phyloP scores from a whole-genome alignment of 2,797 vertebrate genomes.

The Acanthornis magna region DNA sequence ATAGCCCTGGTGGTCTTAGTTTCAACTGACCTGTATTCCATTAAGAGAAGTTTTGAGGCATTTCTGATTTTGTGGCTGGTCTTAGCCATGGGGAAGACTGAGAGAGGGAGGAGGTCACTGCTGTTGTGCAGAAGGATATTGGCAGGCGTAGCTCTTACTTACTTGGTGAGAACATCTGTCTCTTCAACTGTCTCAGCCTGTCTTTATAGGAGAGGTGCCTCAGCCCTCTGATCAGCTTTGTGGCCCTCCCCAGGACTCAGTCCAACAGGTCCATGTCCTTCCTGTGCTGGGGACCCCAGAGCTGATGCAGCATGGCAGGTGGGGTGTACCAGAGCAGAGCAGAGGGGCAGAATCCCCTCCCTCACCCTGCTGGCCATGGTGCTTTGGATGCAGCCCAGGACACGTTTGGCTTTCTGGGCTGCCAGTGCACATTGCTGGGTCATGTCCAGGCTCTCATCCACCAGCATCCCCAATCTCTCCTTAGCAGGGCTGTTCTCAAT shows the following conservation, averaged over 20 bases:
- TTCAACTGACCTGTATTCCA: background rate
- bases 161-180: background rate
- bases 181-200: background rate
- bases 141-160: background rate
- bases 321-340: background rate
- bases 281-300: background rate
- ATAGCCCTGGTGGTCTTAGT: background rate
- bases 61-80: background rate
- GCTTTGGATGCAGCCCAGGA: background rate
- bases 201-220: background rate
- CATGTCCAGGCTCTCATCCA: background rate
- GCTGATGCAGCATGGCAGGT: background rate
- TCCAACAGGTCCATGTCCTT: background rate
- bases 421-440: fast-evolving
- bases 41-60: background rate
- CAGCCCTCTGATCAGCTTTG: background rate
- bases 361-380: fast-evolving
- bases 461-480: background rate
- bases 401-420: background rate
- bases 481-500: fast-evolving
- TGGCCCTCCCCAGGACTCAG: background rate
- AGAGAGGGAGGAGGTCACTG: background rate
- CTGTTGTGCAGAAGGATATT: background rate
- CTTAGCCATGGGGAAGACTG: background rate
- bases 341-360: background rate